Base-by-base conservation (phyloP, 2,797 vertebrate genomes). In the Chelmon rostratus region DNA sequence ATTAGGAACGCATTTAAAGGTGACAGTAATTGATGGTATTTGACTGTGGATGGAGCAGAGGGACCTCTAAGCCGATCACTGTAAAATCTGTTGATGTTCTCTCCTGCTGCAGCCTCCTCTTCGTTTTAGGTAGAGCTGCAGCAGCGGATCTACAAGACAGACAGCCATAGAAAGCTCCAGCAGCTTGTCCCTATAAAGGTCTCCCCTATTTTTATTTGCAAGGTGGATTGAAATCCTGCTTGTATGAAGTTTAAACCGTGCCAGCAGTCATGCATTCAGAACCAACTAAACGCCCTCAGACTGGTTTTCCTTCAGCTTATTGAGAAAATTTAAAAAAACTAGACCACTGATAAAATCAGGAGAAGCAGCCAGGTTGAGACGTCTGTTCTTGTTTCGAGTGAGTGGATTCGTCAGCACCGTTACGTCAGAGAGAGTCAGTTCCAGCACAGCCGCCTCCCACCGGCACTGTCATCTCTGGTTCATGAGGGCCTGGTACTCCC, bases 401-500 rank as follows among this genome's bases (percentile, higher is more conserved):
- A 37, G 38, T 59, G 40, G 31, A 44, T 80, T 68, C 38, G 53
- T 68, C 70, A 69, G 85, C 81, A 31, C 42, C 21, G 28, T 73
- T 57, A 76, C 0, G 3, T 8, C 75, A 79, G 28, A 40, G 8
- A 54, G 5, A 71, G 50, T 65, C 70, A 38, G 19, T 49, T 57
- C 25, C 74, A 68, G 53, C 59, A 58, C 25, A 1, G 49, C 33
- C 12, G 47, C 68, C 56, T 79, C 76, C 78, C 63, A 53, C 50
- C 33, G 6, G 38, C 7, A 0, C 8, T 0, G n/a, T 93, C 89
- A 93, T 73, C 54, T 76, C 16, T 82, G 88, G 58, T 81, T 92
- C 98, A 99, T 99, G 84, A 99, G 95, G 21, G 92, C 85, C 58
- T 93, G 95, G 88, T 97, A 99, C 78, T 98, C 97, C 89, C 93